Evolutionary conservation across 1,140 invertebrate genomes (phyloP).

Genomic region (Zaprionus inermis): DNA sequence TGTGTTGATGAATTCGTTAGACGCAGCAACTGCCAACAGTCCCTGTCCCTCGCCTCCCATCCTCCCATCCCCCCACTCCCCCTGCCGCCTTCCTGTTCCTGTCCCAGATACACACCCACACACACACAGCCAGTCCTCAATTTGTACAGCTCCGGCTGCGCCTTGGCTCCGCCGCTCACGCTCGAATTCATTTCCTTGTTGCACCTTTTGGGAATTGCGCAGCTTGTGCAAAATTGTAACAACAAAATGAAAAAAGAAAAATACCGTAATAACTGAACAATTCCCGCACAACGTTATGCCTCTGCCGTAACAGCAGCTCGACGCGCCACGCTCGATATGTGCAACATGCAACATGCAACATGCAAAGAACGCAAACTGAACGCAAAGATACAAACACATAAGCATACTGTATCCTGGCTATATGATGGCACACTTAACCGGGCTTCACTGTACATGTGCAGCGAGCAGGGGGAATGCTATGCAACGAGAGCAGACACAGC

Average conservation of each 20-base stretch:
- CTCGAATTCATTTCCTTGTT: slow-evolving; percentile 39
- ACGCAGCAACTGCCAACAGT: slow-evolving; percentile 34
- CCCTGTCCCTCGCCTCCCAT: background rate
- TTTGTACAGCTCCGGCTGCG: background rate
- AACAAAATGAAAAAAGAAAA: slow-evolving; percentile 10
- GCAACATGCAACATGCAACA: background rate
- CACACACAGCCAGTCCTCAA: slow-evolving; percentile 6
- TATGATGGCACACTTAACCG: background rate
- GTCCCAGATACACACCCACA: slow-evolving; percentile 1
- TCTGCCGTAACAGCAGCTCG: no score
- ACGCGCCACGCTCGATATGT: background rate
- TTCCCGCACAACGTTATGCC: slow-evolving; percentile 18
- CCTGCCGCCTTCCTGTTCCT: background rate
- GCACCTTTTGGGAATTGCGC: slow-evolving; percentile 47
- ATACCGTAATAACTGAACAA: slow-evolving; percentile 39
- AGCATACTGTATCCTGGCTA: background rate
- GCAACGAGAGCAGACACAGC: background rate
- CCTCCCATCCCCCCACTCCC: background rate
- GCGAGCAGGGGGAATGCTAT: background rate
- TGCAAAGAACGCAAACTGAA: background rate
- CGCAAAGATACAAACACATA: background rate
- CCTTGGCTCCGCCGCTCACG: slow-evolving; percentile 19
- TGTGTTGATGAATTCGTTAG: slow-evolving; percentile 53
- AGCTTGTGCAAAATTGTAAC: slow-evolving; percentile 31
- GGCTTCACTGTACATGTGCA: background rate